Conservation (phyloP, 2,797 vertebrate genomes). For the Bryconaethiops microstoma region DNA sequence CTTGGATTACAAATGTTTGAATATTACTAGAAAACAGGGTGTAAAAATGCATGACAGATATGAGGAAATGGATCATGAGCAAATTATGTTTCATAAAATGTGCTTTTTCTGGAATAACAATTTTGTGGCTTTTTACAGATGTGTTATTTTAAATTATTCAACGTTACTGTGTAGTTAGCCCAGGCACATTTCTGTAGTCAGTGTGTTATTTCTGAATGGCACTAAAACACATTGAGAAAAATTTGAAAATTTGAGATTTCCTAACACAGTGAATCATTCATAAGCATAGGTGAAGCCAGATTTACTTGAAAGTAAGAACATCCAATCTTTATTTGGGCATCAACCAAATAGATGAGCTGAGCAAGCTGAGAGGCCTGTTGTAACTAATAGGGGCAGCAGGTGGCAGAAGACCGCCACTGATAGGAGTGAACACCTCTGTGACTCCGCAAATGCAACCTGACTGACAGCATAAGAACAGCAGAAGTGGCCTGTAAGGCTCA, state of each 20-base stretch:
- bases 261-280: not conserved
- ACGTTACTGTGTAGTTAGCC: too few species aligned
- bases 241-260: not conserved
- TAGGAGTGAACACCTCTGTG: not conserved
- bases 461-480: not conserved
- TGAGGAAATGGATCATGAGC: too few species aligned
- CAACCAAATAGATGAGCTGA: not conserved
- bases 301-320: not conserved
- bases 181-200: too few species aligned
- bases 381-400: constrained; percentile 65
- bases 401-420: constrained; percentile 69
- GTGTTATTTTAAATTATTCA: too few species aligned
- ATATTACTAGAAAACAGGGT: too few species aligned
- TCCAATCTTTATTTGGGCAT: not conserved
- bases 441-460: not conserved
- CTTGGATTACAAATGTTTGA: not conserved
- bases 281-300: not conserved
- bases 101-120: too few species aligned
- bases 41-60: not conserved
- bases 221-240: not conserved
- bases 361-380: not conserved
- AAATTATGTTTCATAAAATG: not conserved
- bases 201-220: not conserved
- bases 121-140: too few species aligned
- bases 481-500: not conserved